Percentiles rank a stretch among this genome's conserved stretches.
These are phyloP conservation scores for Elgaria multicarinata DNA, from an alignment of 2,113 vertebrate species.

Conservation along the genomic window DNA sequence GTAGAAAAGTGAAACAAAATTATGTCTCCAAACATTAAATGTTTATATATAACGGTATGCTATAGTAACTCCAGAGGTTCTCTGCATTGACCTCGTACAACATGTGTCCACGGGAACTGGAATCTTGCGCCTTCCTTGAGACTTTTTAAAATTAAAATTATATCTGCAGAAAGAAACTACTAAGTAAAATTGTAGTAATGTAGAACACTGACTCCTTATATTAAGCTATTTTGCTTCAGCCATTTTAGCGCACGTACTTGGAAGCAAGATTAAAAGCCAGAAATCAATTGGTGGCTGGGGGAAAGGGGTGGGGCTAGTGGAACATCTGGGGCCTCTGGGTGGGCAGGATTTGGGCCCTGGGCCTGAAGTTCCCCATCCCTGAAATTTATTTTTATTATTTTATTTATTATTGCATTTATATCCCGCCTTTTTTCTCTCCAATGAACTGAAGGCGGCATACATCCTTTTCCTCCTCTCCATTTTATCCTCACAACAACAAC, in stretches of 20 bases:
- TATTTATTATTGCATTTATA: too few relatives aligned
- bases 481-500: too few relatives aligned
- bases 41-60: background rate
- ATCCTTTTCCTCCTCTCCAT: too few relatives aligned
- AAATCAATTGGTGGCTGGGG: too few relatives aligned
- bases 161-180: background rate
- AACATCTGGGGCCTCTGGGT: too few relatives aligned
- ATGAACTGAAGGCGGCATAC: too few relatives aligned
- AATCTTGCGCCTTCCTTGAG: background rate
- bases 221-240: background rate
- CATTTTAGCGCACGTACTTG: background rate
- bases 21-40: background rate
- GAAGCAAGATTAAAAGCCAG: background rate
- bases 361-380: too few relatives aligned
- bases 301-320: too few relatives aligned
- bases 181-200: background rate
- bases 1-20: background rate
- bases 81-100: background rate
- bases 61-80: background rate
- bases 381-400: too few relatives aligned
- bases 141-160: background rate
- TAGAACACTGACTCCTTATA: background rate
- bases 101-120: background rate
- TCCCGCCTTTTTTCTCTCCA: too few relatives aligned
- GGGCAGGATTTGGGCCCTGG: too few relatives aligned